These are phyloP conservation scores for Exephanes ischioxanthus DNA, from an alignment of 2,888 invertebrate genomes.

Conservation along the genomic window DNA sequence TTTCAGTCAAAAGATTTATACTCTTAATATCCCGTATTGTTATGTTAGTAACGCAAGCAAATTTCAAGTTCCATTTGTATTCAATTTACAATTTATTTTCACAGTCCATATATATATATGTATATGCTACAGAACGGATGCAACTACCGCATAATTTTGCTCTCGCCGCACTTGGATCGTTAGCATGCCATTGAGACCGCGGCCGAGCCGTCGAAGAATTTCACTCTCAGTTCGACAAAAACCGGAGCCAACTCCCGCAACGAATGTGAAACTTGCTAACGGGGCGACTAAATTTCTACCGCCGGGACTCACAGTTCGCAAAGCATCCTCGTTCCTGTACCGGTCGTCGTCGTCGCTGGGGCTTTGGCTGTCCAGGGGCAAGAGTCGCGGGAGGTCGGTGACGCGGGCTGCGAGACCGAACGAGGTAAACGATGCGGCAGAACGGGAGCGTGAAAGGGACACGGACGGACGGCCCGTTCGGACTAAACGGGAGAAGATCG, in stretches of 20 bases:
- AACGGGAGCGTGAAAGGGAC: background rate
- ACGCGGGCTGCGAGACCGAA: constrained; percentile 15
- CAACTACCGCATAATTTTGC: constrained; percentile 4
- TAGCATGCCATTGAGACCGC: constrained; percentile 9
- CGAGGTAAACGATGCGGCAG: background rate
- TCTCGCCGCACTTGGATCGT: constrained; percentile 32
- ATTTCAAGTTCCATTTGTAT: too few relatives aligned
- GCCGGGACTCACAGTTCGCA: constrained; percentile 41
- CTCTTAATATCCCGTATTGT: too few relatives aligned
- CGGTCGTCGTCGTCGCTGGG: constrained; percentile 40
- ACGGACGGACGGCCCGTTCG: background rate
- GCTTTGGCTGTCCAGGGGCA: constrained; percentile 6
- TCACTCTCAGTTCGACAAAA: background rate
- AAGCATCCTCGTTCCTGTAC: constrained; percentile 46
- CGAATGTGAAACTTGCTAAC: constrained; percentile 7
- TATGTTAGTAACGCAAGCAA: too few relatives aligned
- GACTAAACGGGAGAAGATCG: background rate
- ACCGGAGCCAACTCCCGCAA: background rate
- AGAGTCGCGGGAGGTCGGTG: constrained; percentile 29
- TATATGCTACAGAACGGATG: background rate
- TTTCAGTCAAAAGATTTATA: too few relatives aligned
- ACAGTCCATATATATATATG: background rate
- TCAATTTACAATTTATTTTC: too few relatives aligned
- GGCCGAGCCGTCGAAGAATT: background rate
- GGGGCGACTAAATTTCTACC: background rate